Percentiles rank a stretch among this genome's conserved stretches.
These are phyloP conservation scores for Gadopsis marmoratus DNA, from an alignment of 2,797 vertebrate genomes.

Conservation along the genomic window DNA sequence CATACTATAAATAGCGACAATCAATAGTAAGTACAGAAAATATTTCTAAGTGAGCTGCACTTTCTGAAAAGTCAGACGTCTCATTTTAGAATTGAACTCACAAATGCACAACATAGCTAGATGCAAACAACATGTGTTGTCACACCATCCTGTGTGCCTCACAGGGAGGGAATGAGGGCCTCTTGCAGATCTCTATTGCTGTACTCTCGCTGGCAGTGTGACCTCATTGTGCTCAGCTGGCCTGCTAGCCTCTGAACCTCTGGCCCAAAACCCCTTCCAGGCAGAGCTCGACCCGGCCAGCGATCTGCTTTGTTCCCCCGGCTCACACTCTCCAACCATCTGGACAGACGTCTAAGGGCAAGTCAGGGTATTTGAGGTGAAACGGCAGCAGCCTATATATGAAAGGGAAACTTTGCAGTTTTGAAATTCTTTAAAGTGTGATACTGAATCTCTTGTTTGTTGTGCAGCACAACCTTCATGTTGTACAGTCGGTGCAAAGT, in stretches of 20 bases:
- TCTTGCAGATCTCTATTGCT: slow-evolving; percentile 32
- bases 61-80: background rate
- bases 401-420: slow-evolving; percentile 39
- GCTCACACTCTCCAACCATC: slow-evolving; percentile 59
- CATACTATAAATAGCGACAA: background rate
- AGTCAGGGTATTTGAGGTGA: slow-evolving; percentile 64
- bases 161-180: slow-evolving; percentile 2
- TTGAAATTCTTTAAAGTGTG: slow-evolving; percentile 20
- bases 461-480: slow-evolving; percentile 2
- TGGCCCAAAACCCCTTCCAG: slow-evolving; percentile 43
- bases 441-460: slow-evolving; percentile 11
- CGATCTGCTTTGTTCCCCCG: slow-evolving; percentile 45
- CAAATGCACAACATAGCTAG: background rate
- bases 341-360: slow-evolving; percentile 55
- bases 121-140: background rate
- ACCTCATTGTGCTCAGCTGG: slow-evolving; percentile 66
- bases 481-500: background rate
- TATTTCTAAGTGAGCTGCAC: background rate
- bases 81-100: slow-evolving; percentile 12
- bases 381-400: slow-evolving; percentile 21
- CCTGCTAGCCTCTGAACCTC: slow-evolving; percentile 45
- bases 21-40: background rate
- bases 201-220: slow-evolving; percentile 33
- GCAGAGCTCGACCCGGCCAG: slow-evolving; percentile 51
- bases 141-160: slow-evolving; percentile 22